Evolutionary conservation across 1,140 invertebrate genomes (phyloP).

Genomic region (Cydia splendana): DNA sequence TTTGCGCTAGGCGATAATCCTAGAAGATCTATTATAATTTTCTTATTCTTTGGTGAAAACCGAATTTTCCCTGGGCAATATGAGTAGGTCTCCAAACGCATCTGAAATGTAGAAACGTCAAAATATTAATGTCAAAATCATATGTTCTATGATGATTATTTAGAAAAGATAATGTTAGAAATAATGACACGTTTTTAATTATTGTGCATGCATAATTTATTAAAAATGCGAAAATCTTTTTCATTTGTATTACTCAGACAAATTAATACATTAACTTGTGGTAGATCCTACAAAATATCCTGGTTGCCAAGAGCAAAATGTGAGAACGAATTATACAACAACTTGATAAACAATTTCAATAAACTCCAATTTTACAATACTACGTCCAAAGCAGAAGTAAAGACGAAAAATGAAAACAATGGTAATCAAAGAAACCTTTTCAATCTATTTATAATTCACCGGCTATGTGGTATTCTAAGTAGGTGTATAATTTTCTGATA

Average conservation of each 20-base stretch:
- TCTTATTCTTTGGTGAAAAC: too few species aligned
- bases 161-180: too few species aligned
- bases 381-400: neutral
- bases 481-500: neutral
- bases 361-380: neutral
- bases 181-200: too few species aligned
- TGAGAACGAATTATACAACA: neutral
- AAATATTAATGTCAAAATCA: too few species aligned
- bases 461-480: too few species aligned
- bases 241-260: neutral
- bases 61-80: too few species aligned
- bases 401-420: neutral
- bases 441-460: neutral
- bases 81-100: too few species aligned
- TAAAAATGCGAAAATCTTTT: conserved; percentile 1
- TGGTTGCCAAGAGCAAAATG: neutral
- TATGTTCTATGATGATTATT: too few species aligned
- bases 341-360: neutral
- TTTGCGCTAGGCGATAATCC: too few species aligned
- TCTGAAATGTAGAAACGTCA: too few species aligned
- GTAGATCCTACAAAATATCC: neutral
- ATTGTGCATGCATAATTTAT: neutral
- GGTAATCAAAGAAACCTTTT: neutral
- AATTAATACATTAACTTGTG: neutral
- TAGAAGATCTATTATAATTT: too few species aligned